Base-by-base conservation (phyloP, 1,140 invertebrate genomes). In the Chironomus tepperi region DNA sequence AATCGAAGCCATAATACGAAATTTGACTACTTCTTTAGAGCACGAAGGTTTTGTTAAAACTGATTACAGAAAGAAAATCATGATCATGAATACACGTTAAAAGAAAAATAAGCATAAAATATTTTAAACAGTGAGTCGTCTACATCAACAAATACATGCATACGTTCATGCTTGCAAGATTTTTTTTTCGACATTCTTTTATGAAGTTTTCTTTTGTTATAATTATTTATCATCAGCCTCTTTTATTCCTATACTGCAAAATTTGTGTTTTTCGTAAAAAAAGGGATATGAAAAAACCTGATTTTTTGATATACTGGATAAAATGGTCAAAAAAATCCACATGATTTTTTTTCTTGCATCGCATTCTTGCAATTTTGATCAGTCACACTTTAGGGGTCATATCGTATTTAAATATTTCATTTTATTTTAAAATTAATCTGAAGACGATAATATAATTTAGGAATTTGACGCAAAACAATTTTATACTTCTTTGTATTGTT, bases 201-300 rank as follows among this genome's bases (percentile, higher is more conserved):
- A 12, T 57, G 47, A n/a, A 57, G n/a, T 57, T 57, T 57, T 57
- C 47, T 57, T 57, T 57, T 57, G 47, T 57, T 57, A 12, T n/a
- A n/a, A n/a, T 57, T 57, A 57, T 57, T 57, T 57, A 57, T 57
- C n/a, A n/a, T 57, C 9, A 7, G 9, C n/a, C n/a, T 57, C 9
- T 12, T 57, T 10, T 57, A 57, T 7, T n/a, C 10, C 47, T 2
- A n/a, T 3, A 12, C n/a, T 10, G 9, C 47, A 57, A n/a, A 57
- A 3, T 57, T 10, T 57, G 47, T 57, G 2, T 7, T 2, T 57
- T 57, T 57, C 9, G 47, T 10, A 7, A 57, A 57, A 12, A 10
- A 12, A 10, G 9, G 9, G 47, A 57, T 57, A 12, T 7, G 10
- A 57, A 12, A 57, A 12, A 12, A 57, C 10, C 9, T 57, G 9